phyloP scores from a whole-genome alignment of 2,888 invertebrate species.

The Steinernema hermaphroditum region DNA sequence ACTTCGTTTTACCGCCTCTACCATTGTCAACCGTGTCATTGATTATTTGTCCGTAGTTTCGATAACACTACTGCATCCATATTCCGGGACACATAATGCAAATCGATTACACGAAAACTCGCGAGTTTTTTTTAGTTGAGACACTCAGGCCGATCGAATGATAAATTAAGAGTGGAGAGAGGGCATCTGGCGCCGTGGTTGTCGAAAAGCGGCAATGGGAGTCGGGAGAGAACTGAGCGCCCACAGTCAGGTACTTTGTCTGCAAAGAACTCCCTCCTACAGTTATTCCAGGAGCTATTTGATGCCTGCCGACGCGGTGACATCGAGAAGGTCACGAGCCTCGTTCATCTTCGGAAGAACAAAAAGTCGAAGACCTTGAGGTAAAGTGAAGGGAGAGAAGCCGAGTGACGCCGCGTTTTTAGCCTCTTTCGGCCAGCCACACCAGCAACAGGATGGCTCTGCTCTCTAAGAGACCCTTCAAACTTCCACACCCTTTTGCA shows the following conservation, averaged over 20 bases:
- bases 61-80: no score
- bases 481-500: constrained; percentile 73
- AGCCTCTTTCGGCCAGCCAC: constrained; percentile 49
- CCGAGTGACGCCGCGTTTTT: constrained; percentile 51
- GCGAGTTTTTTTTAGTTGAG: neutral
- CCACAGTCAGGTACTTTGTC: constrained; percentile 11
- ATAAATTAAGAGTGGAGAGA: neutral
- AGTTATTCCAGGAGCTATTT: constrained; percentile 52
- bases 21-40: no score
- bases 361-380: constrained; percentile 50
- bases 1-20: no score
- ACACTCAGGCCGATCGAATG: neutral
- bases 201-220: constrained; percentile 22
- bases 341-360: constrained; percentile 43
- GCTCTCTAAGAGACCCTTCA: constrained; percentile 44
- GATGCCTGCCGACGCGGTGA: constrained; percentile 57
- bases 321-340: constrained; percentile 46
- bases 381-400: constrained; percentile 30
- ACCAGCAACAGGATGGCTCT: constrained; percentile 50
- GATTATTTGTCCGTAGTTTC: no score
- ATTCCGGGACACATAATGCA: neutral
- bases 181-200: constrained; percentile 20
- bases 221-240: constrained; percentile 18
- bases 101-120: constrained; percentile 20
- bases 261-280: neutral